Evolutionary conservation across 2,113 vertebrate species (phyloP).

Genomic region (Ctenomys sociabilis): DNA sequence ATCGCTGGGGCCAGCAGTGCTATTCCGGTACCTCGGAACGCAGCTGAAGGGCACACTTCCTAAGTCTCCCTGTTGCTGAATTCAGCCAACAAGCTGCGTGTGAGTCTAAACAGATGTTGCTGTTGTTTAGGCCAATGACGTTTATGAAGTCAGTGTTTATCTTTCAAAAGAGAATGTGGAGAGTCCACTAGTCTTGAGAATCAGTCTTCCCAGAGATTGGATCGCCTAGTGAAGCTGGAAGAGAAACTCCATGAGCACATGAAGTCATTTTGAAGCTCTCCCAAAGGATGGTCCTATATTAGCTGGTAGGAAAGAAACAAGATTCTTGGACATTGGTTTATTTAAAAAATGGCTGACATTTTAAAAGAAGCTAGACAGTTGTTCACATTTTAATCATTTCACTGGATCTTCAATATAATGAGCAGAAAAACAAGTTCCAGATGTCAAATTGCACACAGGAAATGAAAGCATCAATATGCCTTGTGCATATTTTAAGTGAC

Average conservation of each 20-base stretch:
- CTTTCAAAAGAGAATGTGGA: conserved; percentile 79
- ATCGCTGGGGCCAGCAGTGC: conserved; percentile 54
- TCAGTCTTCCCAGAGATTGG: conserved; percentile 70
- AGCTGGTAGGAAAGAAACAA: conserved; percentile 46
- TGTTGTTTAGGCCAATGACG: conserved; percentile 83
- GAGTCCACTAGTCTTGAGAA: conserved; percentile 75
- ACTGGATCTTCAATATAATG: background rate
- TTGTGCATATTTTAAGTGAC: background rate
- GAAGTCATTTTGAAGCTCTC: conserved; percentile 67
- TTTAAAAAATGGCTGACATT: background rate
- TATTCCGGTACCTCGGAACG: conserved; percentile 61
- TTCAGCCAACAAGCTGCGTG: conserved; percentile 79
- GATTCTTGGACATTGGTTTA: conserved; percentile 51
- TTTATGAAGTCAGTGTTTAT: conserved; percentile 85
- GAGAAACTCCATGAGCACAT: conserved; percentile 63
- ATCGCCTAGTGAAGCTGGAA: conserved; percentile 64
- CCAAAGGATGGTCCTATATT: conserved; percentile 54
- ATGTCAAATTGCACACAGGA: background rate
- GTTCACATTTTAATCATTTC: conserved; percentile 38
- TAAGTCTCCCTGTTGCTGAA: conserved; percentile 67
- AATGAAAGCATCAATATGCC: conserved; percentile 40
- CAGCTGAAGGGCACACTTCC: conserved; percentile 54
- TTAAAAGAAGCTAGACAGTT: conserved; percentile 6
- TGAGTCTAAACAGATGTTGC: conserved; percentile 86
- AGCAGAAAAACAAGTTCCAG: background rate